Base-by-base conservation (phyloP, 2,113 vertebrate genomes). In the Blennius ocellaris region DNA sequence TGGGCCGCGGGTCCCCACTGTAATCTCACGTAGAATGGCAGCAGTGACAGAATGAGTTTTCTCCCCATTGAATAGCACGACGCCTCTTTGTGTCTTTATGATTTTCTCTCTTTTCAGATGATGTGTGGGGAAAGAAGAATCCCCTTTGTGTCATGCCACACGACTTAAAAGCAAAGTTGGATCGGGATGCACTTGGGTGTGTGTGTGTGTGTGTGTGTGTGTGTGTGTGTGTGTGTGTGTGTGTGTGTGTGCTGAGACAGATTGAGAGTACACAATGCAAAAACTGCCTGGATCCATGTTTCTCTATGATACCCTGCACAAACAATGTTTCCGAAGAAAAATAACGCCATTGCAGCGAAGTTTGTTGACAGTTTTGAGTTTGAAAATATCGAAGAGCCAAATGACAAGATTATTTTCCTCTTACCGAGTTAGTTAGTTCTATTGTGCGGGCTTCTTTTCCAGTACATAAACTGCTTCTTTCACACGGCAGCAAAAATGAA, bases 71-170 rank as follows among this genome's bases (percentile, higher is more conserved):
- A 86, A 86, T 88, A 76, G 81, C 54, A 74, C 81, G 87, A 86
- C 54, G 49, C 81, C 70, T 90, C 85, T 90, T 92, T 92, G 85
- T 90, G 91, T 76, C 80, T 77, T 90, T 90, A 90, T 91, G 86
- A 92, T 93, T 92, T 90, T 78, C 76, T 82, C 77, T 83, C 84
- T 89, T 70, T 88, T 76, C 78, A 73, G 74, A 84, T 87, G 85
- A 88, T 84, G 90, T 81, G 73, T 58, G 43, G 83, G 86, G 85
- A 91, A 88, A 76, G 75, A 87, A 90, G 59, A 87, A 90, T 89
- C 83, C 86, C 85, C 86, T 93, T 93, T 92, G 86, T 92, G 91
- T 87, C 87, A 89, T 87, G 85, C 89, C 91, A 89, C 81, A 80
- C 55, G 70, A 89, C 88, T 92, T 91, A 90, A 92, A 93, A 93